Percentiles rank a stretch among this genome's conserved stretches.
Conservation (phyloP, 1,140 invertebrate genomes). For the Neodiprion virginianus region DNA sequence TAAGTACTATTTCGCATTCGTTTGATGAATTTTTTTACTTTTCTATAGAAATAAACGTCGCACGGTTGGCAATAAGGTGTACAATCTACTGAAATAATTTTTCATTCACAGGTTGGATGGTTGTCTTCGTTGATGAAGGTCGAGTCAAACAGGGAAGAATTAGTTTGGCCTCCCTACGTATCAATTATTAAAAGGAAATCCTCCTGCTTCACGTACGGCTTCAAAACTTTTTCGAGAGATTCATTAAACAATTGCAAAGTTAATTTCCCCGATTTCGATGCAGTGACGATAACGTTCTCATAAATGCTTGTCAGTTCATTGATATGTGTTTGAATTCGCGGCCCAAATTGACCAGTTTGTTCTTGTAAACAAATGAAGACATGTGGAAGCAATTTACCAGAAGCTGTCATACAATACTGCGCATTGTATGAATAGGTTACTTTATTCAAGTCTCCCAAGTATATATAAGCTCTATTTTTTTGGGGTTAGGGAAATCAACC, state of each 20-base stretch:
- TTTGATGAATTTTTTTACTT: conserved; percentile 22
- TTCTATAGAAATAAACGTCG: not conserved
- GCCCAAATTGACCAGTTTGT: conserved; percentile 20
- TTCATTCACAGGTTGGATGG: not conserved
- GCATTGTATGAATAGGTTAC: conserved; percentile 27
- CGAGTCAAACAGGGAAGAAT: not conserved
- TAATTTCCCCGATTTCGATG: conserved; percentile 30
- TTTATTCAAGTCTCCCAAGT: conserved; percentile 23
- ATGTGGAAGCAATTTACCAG: conserved; percentile 18
- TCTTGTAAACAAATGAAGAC: conserved; percentile 29
- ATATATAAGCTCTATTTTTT: too few species aligned
- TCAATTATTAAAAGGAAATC: conserved; percentile 22
- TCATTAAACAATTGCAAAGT: conserved; percentile 23
- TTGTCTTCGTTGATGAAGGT: not conserved
- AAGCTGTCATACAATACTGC: conserved; percentile 23
- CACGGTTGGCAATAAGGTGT: conserved; percentile 22
- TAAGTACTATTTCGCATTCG: conserved; percentile 18
- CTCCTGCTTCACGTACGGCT: not conserved
- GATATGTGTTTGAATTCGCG: conserved; percentile 12
- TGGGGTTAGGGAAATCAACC: too few species aligned
- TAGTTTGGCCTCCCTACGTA: conserved; percentile 24
- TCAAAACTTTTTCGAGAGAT: not conserved
- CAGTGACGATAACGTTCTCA: conserved; percentile 24
- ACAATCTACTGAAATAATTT: conserved; percentile 14
- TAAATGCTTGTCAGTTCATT: conserved; percentile 6